These are phyloP conservation scores for Hemichromis elongatus DNA, from an alignment of 2,113 vertebrate species.

Conservation along the genomic window DNA sequence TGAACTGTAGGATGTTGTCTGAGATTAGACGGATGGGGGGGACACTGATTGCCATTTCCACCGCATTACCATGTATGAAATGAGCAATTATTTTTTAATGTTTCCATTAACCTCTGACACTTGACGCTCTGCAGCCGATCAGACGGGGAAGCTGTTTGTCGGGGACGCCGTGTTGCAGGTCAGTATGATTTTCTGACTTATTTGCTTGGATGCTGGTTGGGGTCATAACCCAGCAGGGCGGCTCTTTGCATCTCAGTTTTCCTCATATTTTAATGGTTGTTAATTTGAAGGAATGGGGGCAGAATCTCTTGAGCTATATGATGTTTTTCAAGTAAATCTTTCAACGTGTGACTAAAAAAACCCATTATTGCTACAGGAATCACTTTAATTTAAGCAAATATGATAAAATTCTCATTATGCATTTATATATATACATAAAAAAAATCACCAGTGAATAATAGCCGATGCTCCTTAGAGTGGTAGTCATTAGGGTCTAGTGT, in stretches of 20 bases:
- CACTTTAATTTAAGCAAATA: too few species aligned
- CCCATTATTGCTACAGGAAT: not conserved
- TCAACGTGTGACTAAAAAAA: not conserved
- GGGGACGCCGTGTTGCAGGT: slow-evolving; percentile 92
- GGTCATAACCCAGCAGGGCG: not conserved
- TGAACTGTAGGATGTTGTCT: slow-evolving; percentile 33
- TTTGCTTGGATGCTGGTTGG: not conserved
- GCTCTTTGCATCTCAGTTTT: slow-evolving; percentile 31
- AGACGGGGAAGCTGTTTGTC: slow-evolving; percentile 88
- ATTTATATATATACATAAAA: not conserved
- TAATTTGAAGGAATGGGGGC: not conserved
- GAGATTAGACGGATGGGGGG: slow-evolving; percentile 35
- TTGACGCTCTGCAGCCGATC: slow-evolving; percentile 80
- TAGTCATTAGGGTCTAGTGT: not conserved
- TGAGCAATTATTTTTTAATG: slow-evolving; percentile 53
- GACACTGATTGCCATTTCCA: slow-evolving; percentile 56
- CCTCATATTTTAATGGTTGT: slow-evolving; percentile 21
- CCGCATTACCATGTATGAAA: slow-evolving; percentile 59
- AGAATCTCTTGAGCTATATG: not conserved
- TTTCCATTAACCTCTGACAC: slow-evolving; percentile 75
- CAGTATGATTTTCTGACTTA: slow-evolving; percentile 56
- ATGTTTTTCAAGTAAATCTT: not conserved
- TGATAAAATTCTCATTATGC: too few species aligned
- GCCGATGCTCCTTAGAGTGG: not conserved
- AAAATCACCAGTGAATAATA: not conserved